Conservation (phyloP, 2,888 invertebrate genomes). For the Clistopyga incitator region DNA sequence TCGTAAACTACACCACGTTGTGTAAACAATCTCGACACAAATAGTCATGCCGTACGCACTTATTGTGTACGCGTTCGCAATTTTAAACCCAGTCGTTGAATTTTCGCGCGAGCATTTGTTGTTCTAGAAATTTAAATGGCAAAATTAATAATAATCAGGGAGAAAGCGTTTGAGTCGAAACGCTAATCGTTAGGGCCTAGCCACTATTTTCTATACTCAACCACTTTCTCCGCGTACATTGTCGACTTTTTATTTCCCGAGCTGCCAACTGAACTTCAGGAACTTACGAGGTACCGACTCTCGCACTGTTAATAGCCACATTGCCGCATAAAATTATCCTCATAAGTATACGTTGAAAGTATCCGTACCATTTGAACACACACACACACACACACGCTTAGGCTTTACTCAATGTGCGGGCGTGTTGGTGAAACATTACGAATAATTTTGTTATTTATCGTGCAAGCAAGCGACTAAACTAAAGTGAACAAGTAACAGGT, state of each 20-base stretch:
- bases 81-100: background rate
- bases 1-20: slow-evolving; percentile 21
- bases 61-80: background rate
- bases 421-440: background rate
- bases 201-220: background rate
- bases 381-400: too few relatives aligned
- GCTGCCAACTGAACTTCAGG: background rate
- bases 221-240: background rate
- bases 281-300: background rate
- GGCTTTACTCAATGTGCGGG: background rate
- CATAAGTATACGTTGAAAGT: background rate
- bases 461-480: background rate
- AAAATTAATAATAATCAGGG: background rate
- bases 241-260: background rate
- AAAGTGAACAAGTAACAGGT: background rate
- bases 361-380: background rate
- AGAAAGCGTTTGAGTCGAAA: background rate
- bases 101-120: background rate
- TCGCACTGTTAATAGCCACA: background rate
- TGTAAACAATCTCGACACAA: slow-evolving; percentile 6
- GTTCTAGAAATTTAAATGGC: too few relatives aligned
- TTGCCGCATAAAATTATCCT: background rate
- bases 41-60: background rate
- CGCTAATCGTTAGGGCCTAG: background rate
- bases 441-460: slow-evolving; percentile 4